phyloP scores from a whole-genome alignment of 2,113 vertebrate genomes.

The Podiceps cristatus region DNA sequence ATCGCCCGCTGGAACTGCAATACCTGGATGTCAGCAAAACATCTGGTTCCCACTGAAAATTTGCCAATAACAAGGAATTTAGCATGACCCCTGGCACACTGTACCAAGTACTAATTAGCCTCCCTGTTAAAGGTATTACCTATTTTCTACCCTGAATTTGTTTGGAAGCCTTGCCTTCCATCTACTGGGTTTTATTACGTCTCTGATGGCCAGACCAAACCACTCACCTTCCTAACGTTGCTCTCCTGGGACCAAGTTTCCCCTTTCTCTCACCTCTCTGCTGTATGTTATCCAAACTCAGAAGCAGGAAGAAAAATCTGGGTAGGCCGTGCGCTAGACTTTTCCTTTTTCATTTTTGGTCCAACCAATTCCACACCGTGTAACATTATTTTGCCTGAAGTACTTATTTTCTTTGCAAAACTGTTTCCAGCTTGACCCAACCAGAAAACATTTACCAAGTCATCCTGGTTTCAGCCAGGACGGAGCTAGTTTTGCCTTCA shows the following conservation, averaged over 20 bases:
- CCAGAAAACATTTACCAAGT: not conserved
- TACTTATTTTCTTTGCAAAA: not conserved
- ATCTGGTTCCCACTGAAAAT: not conserved
- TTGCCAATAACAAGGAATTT: not conserved
- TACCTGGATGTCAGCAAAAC: not conserved
- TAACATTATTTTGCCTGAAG: not conserved
- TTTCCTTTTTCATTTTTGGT: not conserved
- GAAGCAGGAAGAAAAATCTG: not conserved
- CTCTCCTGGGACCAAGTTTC: not conserved
- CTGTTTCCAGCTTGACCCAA: not conserved
- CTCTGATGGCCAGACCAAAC: not conserved
- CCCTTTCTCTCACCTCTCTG: not conserved
- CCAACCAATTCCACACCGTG: accelerated
- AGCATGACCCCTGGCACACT: not conserved
- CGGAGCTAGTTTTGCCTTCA: no score
- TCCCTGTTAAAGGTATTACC: not conserved
- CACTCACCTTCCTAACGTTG: not conserved
- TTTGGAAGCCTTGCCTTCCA: not conserved
- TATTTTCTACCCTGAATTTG: not conserved
- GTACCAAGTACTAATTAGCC: not conserved
- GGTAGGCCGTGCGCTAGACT: not conserved
- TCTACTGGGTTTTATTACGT: not conserved
- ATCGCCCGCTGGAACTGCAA: accelerated
- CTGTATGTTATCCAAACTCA: not conserved
- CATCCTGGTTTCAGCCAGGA: no score